Percentiles rank a stretch among this genome's conserved stretches.
Evolutionary conservation across 2,797 vertebrate species (phyloP).

Genomic region (Clarias pachynema): DNA sequence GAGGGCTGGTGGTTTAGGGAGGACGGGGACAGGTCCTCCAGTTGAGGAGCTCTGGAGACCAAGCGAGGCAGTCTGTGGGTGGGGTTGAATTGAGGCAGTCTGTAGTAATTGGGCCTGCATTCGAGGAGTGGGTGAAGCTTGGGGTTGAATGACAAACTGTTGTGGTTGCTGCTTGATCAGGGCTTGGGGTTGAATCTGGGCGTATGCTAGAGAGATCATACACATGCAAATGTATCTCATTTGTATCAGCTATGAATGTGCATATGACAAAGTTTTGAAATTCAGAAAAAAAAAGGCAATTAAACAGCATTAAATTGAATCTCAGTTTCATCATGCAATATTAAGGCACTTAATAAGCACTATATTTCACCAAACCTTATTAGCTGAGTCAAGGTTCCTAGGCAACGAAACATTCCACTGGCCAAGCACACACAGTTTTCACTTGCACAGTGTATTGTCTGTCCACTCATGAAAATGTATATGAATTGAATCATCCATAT

Average conservation of each 20-base stretch:
- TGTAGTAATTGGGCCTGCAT: conserved; percentile 76
- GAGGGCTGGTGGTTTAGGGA: conserved; percentile 69
- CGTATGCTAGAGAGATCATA: conserved; percentile 77
- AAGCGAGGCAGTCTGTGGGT: conserved; percentile 63
- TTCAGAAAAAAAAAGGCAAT: background rate
- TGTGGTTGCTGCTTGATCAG: conserved; percentile 78
- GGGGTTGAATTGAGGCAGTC: conserved; percentile 73
- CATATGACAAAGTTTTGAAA: conserved; percentile 1
- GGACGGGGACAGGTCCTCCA: conserved; percentile 59
- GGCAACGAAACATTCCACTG: background rate
- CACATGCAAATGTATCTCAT: conserved; percentile 2
- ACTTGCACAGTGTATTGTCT: background rate
- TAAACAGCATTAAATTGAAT: background rate
- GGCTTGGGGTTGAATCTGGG: conserved; percentile 86
- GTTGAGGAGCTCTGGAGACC: conserved; percentile 54
- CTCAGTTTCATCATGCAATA: background rate
- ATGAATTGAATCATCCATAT: background rate
- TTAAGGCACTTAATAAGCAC: background rate
- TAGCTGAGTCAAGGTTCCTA: background rate
- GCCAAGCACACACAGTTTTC: background rate
- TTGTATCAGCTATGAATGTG: background rate
- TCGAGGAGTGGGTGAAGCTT: conserved; percentile 71
- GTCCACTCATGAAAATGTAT: background rate
- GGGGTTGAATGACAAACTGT: conserved; percentile 76
- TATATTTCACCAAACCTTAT: background rate